phyloP scores from a whole-genome alignment of 2,888 invertebrate species.

The Prosapia bicincta region DNA sequence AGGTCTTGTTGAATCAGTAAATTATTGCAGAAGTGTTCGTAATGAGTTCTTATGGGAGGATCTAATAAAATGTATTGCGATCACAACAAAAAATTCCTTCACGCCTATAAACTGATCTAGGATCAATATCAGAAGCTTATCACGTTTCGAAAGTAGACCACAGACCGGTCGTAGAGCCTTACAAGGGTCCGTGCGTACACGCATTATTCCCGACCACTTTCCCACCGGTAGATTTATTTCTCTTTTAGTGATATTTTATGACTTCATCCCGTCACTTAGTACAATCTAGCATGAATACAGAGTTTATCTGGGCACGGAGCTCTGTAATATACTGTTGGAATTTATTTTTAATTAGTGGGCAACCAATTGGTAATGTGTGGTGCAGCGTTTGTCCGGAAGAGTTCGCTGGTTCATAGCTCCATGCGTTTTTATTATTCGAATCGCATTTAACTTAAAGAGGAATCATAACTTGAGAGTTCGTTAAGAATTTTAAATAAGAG shows the following conservation, averaged over 20 bases:
- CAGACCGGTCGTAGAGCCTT: not conserved
- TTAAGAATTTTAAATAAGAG: too few species aligned
- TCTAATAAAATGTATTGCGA: too few species aligned
- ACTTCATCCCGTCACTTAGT: constrained; percentile 15
- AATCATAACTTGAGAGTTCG: too few species aligned
- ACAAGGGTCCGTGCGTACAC: not conserved
- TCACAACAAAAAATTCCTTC: too few species aligned
- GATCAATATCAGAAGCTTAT: not conserved
- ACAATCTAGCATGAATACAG: not conserved
- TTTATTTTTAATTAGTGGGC: not conserved
- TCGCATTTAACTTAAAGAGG: too few species aligned
- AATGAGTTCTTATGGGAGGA: too few species aligned
- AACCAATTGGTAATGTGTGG: not conserved
- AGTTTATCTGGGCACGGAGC: not conserved
- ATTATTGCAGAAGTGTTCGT: too few species aligned
- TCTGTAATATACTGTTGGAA: not conserved
- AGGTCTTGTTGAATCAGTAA: too few species aligned
- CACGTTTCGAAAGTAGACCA: not conserved
- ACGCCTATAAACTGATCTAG: too few species aligned
- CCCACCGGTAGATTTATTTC: constrained; percentile 21
- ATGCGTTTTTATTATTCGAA: too few species aligned
- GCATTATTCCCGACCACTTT: constrained; percentile 1
- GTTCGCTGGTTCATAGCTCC: too few species aligned
- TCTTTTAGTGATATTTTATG: constrained; percentile 27
- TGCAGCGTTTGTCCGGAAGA: too few species aligned